A percentile compares a stretch with the other conserved stretches of the same genome.
phyloP scores from a whole-genome alignment of 2,888 invertebrate genomes.

The Brachynemurus nebulosus region DNA sequence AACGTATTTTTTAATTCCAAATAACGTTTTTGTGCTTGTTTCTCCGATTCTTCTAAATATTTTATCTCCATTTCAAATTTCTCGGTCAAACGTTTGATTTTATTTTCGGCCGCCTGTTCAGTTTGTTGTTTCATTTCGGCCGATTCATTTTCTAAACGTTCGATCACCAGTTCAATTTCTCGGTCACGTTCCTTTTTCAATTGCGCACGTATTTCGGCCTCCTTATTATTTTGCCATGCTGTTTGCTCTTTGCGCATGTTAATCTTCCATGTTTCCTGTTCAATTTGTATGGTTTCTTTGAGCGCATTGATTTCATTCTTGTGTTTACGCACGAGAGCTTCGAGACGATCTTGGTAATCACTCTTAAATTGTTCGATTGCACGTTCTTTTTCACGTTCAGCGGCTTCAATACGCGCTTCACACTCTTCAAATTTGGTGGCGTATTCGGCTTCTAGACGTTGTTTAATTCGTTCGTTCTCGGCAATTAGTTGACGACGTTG shows the following conservation, averaged over 20 bases:
- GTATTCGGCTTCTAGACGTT: slow-evolving; percentile 30
- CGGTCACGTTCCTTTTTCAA: slow-evolving; percentile 60
- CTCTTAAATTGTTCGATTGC: slow-evolving; percentile 34
- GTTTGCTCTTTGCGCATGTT: slow-evolving; percentile 48
- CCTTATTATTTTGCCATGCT: slow-evolving; percentile 45
- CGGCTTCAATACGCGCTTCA: slow-evolving; percentile 32
- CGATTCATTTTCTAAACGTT: slow-evolving; percentile 52
- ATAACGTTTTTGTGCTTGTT: slow-evolving; percentile 49
- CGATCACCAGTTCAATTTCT: slow-evolving; percentile 62
- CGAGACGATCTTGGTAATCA: slow-evolving; percentile 37
- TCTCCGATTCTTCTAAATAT: slow-evolving; percentile 51
- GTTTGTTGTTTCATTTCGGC: slow-evolving; percentile 41
- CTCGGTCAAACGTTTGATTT: slow-evolving; percentile 52
- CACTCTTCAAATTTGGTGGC: slow-evolving; percentile 31
- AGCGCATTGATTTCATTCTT: slow-evolving; percentile 38
- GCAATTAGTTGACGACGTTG: slow-evolving; percentile 35
- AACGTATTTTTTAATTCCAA: slow-evolving; percentile 50
- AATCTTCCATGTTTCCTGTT: slow-evolving; percentile 49
- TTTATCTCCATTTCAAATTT: slow-evolving; percentile 60
- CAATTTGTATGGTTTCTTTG: slow-evolving; percentile 43
- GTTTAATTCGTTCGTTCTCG: slow-evolving; percentile 33
- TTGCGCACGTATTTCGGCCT: slow-evolving; percentile 51
- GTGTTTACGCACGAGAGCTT: slow-evolving; percentile 34
- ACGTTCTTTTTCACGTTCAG: slow-evolving; percentile 32
- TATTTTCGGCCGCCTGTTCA: slow-evolving; percentile 44